A percentile compares a stretch with the other conserved stretches of the same genome.
Evolutionary conservation across 2,797 vertebrate species (phyloP).

Genomic region (Cryptoprocta ferox): DNA sequence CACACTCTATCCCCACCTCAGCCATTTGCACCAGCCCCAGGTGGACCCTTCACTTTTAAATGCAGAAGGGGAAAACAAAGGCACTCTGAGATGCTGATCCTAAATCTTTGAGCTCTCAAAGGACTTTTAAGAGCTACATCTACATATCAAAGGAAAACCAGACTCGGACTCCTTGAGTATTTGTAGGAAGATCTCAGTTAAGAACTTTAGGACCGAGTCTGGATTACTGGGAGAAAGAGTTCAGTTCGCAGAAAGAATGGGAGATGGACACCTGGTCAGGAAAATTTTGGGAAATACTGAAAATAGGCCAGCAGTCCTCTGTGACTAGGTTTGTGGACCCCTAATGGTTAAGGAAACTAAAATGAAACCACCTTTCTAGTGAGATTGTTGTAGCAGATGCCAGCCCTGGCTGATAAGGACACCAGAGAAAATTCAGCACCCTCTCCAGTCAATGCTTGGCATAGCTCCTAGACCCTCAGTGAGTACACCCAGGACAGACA

Average conservation of each 20-base stretch:
- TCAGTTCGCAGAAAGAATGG: neutral
- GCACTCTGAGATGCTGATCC: neutral
- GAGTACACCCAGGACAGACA: neutral
- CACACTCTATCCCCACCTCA: neutral
- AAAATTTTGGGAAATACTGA: neutral
- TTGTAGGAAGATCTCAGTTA: neutral
- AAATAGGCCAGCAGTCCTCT: neutral
- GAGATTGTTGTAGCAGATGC: neutral
- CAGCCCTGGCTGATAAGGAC: neutral
- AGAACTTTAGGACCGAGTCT: neutral
- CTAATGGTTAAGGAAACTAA: neutral
- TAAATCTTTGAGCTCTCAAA: neutral
- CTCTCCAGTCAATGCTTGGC: neutral
- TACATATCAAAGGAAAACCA: conserved; percentile 60
- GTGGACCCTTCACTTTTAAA: neutral
- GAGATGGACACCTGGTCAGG: neutral
- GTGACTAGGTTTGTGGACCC: neutral
- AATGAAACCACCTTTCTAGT: neutral
- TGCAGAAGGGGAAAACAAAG: conserved; percentile 37
- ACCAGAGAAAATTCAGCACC: neutral
- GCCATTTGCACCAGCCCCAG: neutral
- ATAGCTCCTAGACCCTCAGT: neutral
- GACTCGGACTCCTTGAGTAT: neutral
- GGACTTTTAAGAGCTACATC: neutral
- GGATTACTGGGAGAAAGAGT: neutral